Evolutionary conservation across 1,140 invertebrate species (phyloP).

Genomic region (Drosophila parvula): DNA sequence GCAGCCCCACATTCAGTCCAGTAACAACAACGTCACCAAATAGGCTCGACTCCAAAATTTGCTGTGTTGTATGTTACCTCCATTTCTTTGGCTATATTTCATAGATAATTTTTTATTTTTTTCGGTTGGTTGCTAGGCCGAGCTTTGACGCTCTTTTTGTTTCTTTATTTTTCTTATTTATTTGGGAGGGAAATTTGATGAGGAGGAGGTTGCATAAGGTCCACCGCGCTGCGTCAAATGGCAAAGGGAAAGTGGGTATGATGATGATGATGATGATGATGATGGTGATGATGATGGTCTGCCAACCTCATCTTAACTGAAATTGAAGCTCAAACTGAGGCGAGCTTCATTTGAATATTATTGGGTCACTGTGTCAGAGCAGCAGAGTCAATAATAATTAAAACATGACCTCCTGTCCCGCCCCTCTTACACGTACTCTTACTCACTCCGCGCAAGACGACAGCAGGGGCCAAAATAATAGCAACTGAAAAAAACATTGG

Average conservation of each 20-base stretch:
- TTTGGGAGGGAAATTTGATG: conserved; percentile 32
- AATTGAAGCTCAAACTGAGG: conserved; percentile 1
- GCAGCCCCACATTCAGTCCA: conserved; percentile 14
- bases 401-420: conserved; percentile 28
- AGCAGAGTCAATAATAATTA: conserved; percentile 61
- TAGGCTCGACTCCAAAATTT: conserved; percentile 32
- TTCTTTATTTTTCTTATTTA: neutral
- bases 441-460: conserved; percentile 17
- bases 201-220: conserved; percentile 46
- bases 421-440: conserved; percentile 5
- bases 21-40: conserved; percentile 39
- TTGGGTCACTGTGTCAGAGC: conserved; percentile 77
- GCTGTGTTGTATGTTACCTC: conserved; percentile 3
- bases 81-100: conserved; percentile 17
- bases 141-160: conserved; percentile 9
- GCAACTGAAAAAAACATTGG: rapidly evolving
- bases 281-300: neutral
- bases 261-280: neutral
- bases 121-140: conserved; percentile 43
- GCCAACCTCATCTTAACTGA: conserved; percentile 9
- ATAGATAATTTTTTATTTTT: neutral
- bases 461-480: conserved; percentile 1
- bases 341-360: conserved; percentile 63
- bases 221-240: conserved; percentile 33
- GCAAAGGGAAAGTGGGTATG: conserved; percentile 46